phyloP scores from a whole-genome alignment of 2,888 invertebrate species.

The Bimastos eiseni region DNA sequence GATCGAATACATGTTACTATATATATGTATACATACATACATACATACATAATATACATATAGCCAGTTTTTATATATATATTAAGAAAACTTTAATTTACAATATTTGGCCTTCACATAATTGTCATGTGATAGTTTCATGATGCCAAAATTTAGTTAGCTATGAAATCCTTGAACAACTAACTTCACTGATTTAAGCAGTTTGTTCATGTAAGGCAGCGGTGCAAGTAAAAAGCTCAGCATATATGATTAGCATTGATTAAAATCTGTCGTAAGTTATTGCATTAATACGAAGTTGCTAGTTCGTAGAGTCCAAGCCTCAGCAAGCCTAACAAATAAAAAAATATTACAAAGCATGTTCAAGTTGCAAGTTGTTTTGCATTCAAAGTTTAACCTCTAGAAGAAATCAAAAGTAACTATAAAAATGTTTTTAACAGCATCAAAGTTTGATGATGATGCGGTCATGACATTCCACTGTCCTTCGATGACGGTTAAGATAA shows the following conservation, averaged over 20 bases:
- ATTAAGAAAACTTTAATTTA: not conserved
- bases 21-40: too few relatives aligned
- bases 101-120: not conserved
- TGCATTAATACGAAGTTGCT: not conserved
- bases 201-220: not conserved
- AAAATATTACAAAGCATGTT: not conserved
- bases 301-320: not conserved
- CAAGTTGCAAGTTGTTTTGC: not conserved
- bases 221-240: not conserved
- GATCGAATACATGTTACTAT: not conserved
- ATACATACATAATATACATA: too few relatives aligned
- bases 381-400: not conserved
- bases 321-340: not conserved
- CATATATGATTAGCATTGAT: not conserved
- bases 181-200: not conserved
- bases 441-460: not conserved
- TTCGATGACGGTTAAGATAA: not conserved
- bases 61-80: too few relatives aligned
- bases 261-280: slow-evolving; percentile 13
- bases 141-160: not conserved
- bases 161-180: not conserved
- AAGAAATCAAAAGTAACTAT: not conserved
- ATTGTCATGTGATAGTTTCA: not conserved
- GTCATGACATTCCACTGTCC: not conserved
- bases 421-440: not conserved